These are phyloP conservation scores for Epinephelus cyanopodus DNA, from an alignment of 2,113 vertebrate genomes.

Conservation along the genomic window DNA sequence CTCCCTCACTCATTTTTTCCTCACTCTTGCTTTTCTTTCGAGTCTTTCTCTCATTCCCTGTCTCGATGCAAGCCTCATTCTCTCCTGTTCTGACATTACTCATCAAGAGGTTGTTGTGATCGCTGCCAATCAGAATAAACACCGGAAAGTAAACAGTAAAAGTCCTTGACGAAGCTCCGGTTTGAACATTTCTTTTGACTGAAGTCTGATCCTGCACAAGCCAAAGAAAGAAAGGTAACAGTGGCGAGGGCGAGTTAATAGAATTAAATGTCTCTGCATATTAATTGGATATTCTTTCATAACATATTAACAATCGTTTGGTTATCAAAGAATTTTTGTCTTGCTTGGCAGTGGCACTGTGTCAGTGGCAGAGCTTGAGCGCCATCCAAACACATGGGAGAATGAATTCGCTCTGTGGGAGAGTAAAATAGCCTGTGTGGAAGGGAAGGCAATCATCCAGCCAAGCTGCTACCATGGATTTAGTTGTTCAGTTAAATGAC, in stretches of 20 bases:
- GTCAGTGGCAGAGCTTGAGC: conserved; percentile 58
- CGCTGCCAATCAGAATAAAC: conserved; percentile 27
- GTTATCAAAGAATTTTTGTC: conserved; percentile 34
- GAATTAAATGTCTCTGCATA: conserved; percentile 15
- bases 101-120: conserved; percentile 34
- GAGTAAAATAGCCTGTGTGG: conserved; percentile 64
- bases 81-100: conserved; percentile 43
- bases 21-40: conserved; percentile 51
- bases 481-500: conserved; percentile 53
- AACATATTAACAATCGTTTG: conserved; percentile 49
- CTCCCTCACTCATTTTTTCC: conserved; percentile 47
- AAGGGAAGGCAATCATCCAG: conserved; percentile 72
- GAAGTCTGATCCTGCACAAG: background rate
- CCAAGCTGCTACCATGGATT: conserved; percentile 72
- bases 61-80: conserved; percentile 15
- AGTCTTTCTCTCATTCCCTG: conserved; percentile 29
- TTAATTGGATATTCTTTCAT: conserved; percentile 54
- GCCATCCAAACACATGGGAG: conserved; percentile 73
- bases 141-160: conserved; percentile 20
- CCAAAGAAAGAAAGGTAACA: background rate
- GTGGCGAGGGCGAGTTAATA: background rate
- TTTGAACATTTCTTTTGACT: background rate
- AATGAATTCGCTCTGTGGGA: conserved; percentile 73
- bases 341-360: conserved; percentile 47
- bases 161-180: conserved; percentile 22